Evolutionary conservation across 2,113 vertebrate genomes (phyloP), one percentile per base, ranked within the genome.

Genomic region (Lycaon pictus): DNA sequence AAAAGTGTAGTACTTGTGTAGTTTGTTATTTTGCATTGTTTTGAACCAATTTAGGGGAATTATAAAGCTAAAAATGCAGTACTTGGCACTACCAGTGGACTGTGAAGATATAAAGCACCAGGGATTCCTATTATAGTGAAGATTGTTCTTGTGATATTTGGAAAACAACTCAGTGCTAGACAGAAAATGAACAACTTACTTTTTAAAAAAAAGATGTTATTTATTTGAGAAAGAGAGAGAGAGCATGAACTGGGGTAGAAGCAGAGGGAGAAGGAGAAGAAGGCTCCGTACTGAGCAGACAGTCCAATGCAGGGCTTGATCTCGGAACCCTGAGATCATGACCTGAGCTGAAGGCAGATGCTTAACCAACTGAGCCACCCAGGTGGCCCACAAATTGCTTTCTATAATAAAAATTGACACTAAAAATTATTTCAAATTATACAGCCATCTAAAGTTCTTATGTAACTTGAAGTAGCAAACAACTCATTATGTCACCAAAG

Each of bases 391-490:
- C 43, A 43, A 37, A 80, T 43, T 93, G 37, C 60, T 90, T 51
- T 92, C 93, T 63, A 27, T 84, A 80, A 0, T 87, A 84, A 97
- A 98, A 97, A 67, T 27, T 97, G 90, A 90, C 48, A 67, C n/a
- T 95, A 82, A 43, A 96, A 97, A 96, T 48, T 25, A 95, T 65
- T 89, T 86, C 83, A 97, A 95, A 95, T 2, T 79, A 0, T 43
- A 96, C 29, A 11, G 5, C 81, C 84, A 93, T 88, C 13, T 83
- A 63, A 95, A 86, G 27, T 11, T 91, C 80, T 94, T 80, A 74
- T 67, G 92, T 90, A 98, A 94, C 90, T 97, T 23, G 2, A 97
- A 97, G 95, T 93, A 71, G 72, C 74, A 96, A 98, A n/a, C 20
- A 79, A 96, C 32, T 13, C 74, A 93, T 48, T 90, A 85, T 97